These are phyloP conservation scores for Fissipunctia ypsillon DNA, from an alignment of 2,888 invertebrate genomes.

Conservation along the genomic window DNA sequence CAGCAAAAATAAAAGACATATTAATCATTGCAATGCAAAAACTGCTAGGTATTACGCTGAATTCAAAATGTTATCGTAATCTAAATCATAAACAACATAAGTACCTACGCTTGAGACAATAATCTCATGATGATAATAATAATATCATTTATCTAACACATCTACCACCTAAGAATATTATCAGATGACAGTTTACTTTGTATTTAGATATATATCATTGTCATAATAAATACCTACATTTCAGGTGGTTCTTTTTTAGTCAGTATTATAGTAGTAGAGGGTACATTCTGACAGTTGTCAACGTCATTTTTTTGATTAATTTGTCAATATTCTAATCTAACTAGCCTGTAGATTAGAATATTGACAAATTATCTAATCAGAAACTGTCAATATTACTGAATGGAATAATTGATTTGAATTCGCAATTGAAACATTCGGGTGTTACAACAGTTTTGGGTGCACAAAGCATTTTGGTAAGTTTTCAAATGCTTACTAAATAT, in stretches of 20 bases:
- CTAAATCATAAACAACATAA: conserved; percentile 15
- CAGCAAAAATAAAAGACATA: background rate
- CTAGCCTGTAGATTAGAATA: no score
- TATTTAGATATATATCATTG: conserved; percentile 50
- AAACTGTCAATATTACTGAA: background rate
- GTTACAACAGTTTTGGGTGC: background rate
- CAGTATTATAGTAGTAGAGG: no score
- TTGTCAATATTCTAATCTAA: background rate
- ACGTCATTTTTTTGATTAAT: background rate
- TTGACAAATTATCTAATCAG: no score
- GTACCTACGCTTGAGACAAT: conserved; percentile 7
- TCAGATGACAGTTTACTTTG: conserved; percentile 44
- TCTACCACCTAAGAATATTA: conserved; percentile 21
- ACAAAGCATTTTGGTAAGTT: background rate
- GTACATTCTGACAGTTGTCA: background rate
- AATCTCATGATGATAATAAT: conserved; percentile 40
- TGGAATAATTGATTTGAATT: background rate
- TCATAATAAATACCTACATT: background rate
- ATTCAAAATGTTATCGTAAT: background rate
- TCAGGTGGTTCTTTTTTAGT: conserved; percentile 16
- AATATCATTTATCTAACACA: conserved; percentile 38
- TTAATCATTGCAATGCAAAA: background rate
- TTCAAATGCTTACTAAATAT: background rate
- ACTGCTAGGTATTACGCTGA: background rate
- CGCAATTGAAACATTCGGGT: background rate